Evolutionary conservation across 2,797 vertebrate genomes (phyloP), one percentile per base, ranked within the genome.

Genomic region (Lycodopsis pacificus): DNA sequence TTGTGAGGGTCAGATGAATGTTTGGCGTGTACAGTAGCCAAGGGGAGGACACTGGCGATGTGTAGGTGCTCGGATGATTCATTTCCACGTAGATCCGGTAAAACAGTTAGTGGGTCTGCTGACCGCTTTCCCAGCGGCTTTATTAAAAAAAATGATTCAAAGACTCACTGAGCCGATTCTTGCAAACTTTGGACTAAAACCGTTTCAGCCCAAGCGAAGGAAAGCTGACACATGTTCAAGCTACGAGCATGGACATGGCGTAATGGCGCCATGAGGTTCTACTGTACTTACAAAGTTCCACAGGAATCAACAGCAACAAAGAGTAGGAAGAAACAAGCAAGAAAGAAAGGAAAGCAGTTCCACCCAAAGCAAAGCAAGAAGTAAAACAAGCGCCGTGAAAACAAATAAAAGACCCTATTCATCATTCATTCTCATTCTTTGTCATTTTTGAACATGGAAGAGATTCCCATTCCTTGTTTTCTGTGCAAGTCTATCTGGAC

Each of bases 91-190:
- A 63, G 82, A 91, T 88, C 77, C 76, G 59, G 81, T 80, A 69
- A 87, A 87, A 87, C 74, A 82, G 79, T 84, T 83, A 65, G 44
- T 71, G 83, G 83, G 86, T 83, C 80, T 77, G 82, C 83, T 83
- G 73, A 89, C 82, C 84, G 83, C 81, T 77, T 81, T 79, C 81
- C 82, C 76, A 11, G 44, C 79, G 77, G 42, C 58, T 80, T 76
- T 76, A 49, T n/a, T n/a, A 15, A 13, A 54, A 27, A 44, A 46
- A 71, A 67, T 77, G 82, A 87, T 87, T 90, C 71, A 78, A 91
- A 92, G 92, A 94, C 92, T 92, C 94, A 94, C 84, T 94, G 90
- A 94, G 93, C 82, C 93, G 42, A 93, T 92, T 92, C 88, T 91
- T 91, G 83, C 87, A 86, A 92, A 90, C 82, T 91, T 91, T 88